Evolutionary conservation across 2,113 vertebrate species (phyloP).

Genomic region (Takifugu flavidus): DNA sequence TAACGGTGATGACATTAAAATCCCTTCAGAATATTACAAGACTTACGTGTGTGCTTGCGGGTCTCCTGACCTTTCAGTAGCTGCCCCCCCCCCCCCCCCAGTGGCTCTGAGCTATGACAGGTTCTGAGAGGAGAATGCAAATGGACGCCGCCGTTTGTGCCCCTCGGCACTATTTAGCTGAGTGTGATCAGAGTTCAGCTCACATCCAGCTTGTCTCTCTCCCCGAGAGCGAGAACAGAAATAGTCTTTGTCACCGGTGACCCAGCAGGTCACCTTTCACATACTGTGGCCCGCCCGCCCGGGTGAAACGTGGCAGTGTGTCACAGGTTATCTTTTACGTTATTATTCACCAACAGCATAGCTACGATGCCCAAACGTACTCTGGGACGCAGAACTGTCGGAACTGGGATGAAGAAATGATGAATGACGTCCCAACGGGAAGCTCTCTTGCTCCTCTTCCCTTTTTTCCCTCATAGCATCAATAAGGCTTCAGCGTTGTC

Average conservation of each 20-base stretch:
- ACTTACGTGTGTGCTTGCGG: slow-evolving; percentile 6
- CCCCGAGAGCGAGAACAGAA: slow-evolving; percentile 53
- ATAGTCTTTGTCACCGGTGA: slow-evolving; percentile 54
- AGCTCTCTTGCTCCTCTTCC: neutral
- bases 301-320: slow-evolving; percentile 19
- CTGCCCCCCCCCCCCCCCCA: neutral
- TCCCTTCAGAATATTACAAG: neutral
- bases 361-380: neutral
- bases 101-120: slow-evolving; percentile 29
- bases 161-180: slow-evolving; percentile 49
- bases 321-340: slow-evolving; percentile 2
- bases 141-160: slow-evolving; percentile 46
- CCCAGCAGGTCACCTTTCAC: slow-evolving; percentile 58
- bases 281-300: slow-evolving; percentile 49
- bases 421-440: too few species aligned
- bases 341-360: neutral
- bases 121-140: slow-evolving; percentile 41
- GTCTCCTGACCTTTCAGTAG: slow-evolving; percentile 38
- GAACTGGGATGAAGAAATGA: too few species aligned
- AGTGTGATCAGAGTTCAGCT: slow-evolving; percentile 54
- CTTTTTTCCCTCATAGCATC: neutral
- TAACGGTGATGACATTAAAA: too few species aligned
- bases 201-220: slow-evolving; percentile 39
- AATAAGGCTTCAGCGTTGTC: neutral
- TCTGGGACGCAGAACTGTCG: neutral